Base-by-base conservation (phyloP, 2,797 vertebrate species). In the Danio aesculapii region DNA sequence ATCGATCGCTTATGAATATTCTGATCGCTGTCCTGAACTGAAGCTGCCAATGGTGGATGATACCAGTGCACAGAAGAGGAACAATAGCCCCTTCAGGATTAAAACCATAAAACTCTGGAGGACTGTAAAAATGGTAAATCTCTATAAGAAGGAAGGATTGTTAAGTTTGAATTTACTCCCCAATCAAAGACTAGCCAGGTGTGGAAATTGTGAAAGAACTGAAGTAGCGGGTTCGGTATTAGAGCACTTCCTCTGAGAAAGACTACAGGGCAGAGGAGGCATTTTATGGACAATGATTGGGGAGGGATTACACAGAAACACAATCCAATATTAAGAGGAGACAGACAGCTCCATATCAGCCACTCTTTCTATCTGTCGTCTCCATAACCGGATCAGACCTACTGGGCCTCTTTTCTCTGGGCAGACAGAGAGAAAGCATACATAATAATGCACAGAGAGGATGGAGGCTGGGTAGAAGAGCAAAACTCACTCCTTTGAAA, bases 1-100 rank as follows among this genome's bases (percentile, higher is more conserved):
- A 92, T 92, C 89, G 52, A 92, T 92, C 90, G n/a, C 72, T 88
- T 87, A 90, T 92, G 90, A 92, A 92, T 92, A 92, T 93, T 92
- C 90, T 84, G 85, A 91, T 91, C 87, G 84, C 86, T 77, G 74
- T 87, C 78, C 80, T 50, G 52, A 13, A 49, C 66, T 83, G 85
- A 61, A 90, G 87, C 91, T 88, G 82, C 86, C 88, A 88, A 78
- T 83, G 79, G 52, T 39, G 63, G 72, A 30, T 44, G 49, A 57
- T 49, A 46, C 66, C 41, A 43, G 43, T 8, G 52, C 49, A 57
- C 19, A 49, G 57, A 73, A 12, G 55, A 77, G 30, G n/a, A 79
- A 21, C 12, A 30, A 16, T 19, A 6, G 17, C 8, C 13, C 17
- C 59, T 30, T 5, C 7, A 55, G 39, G 43, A 19, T 16, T 64